A percentile compares a stretch with the other conserved stretches of the same genome.
Conservation (phyloP, 2,888 invertebrate species). For the Azorinus chamasolen region DNA sequence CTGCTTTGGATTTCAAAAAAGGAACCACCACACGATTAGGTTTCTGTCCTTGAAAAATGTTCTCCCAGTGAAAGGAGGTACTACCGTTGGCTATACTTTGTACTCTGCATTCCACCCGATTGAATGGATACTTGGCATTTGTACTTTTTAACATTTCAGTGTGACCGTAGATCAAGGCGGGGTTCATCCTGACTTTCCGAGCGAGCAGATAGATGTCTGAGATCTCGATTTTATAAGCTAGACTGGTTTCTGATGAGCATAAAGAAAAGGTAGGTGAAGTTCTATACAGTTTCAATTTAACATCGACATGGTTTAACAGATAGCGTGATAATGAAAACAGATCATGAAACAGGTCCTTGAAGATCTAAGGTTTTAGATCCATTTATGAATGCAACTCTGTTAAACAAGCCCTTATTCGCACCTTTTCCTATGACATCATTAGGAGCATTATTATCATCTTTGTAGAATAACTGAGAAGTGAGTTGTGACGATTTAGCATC, state of each 20-base stretch:
- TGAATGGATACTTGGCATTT: constrained; percentile 50
- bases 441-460: constrained; percentile 32
- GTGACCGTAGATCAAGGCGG: constrained; percentile 33
- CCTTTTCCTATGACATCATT: constrained; percentile 29
- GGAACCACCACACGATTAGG: constrained; percentile 38
- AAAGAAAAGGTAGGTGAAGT: constrained; percentile 18
- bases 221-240: constrained; percentile 28
- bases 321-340: constrained; percentile 28
- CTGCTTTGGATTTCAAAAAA: constrained; percentile 37
- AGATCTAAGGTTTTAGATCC: constrained; percentile 13
- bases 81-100: constrained; percentile 47
- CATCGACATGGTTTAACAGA: constrained; percentile 57
- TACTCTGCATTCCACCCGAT: constrained; percentile 37
- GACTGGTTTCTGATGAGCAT: not conserved
- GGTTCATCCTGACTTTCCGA: constrained; percentile 44
- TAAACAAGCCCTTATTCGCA: constrained; percentile 29
- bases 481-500: constrained; percentile 23
- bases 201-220: constrained; percentile 49
- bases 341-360: constrained; percentile 49
- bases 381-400: constrained; percentile 14
- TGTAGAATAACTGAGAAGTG: constrained; percentile 11
- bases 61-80: constrained; percentile 49
- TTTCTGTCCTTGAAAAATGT: constrained; percentile 48
- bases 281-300: constrained; percentile 35
- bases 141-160: constrained; percentile 49